A percentile compares a stretch with the other conserved stretches of the same genome.
These are phyloP conservation scores for Camponotus floridanus DNA, from an alignment of 1,140 invertebrate species.

Conservation along the genomic window DNA sequence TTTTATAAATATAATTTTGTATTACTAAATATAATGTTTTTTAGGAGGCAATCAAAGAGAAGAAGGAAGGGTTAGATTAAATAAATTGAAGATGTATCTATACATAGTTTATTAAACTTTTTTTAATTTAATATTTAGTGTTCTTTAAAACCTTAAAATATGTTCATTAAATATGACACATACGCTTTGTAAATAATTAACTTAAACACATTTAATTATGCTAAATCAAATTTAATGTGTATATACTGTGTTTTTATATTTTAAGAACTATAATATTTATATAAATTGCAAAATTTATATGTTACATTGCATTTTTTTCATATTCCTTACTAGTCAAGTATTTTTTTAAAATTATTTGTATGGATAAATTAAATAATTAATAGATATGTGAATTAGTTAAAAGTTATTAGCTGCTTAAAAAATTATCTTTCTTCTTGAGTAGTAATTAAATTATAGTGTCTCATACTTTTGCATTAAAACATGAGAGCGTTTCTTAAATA, in stretches of 20 bases:
- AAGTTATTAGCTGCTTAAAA: too few relatives aligned
- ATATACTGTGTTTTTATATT: neutral
- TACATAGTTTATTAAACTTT: neutral
- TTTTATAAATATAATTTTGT: too few relatives aligned
- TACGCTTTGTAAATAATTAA: neutral
- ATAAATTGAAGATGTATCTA: neutral
- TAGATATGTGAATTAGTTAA: too few relatives aligned
- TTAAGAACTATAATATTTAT: slow-evolving; percentile 25
- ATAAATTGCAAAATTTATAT: neutral
- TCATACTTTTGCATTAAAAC: too few relatives aligned
- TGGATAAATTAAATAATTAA: too few relatives aligned
- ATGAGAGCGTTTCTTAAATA: too few relatives aligned
- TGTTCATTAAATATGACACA: neutral
- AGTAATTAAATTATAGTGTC: too few relatives aligned
- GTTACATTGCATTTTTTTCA: neutral
- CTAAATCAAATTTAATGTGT: neutral
- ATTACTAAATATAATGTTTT: slow-evolving; percentile 78
- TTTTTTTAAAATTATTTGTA: neutral
- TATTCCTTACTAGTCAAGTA: neutral
- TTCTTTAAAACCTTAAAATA: slow-evolving; percentile 19
- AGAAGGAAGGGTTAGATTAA: slow-evolving; percentile 94
- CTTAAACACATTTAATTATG: neutral
- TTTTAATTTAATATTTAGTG: neutral
- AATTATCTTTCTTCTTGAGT: too few relatives aligned
- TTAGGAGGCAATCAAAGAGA: slow-evolving; percentile 94